Evolutionary conservation across 2,888 invertebrate genomes (phyloP).

Genomic region (Danaus chrysippus): DNA sequence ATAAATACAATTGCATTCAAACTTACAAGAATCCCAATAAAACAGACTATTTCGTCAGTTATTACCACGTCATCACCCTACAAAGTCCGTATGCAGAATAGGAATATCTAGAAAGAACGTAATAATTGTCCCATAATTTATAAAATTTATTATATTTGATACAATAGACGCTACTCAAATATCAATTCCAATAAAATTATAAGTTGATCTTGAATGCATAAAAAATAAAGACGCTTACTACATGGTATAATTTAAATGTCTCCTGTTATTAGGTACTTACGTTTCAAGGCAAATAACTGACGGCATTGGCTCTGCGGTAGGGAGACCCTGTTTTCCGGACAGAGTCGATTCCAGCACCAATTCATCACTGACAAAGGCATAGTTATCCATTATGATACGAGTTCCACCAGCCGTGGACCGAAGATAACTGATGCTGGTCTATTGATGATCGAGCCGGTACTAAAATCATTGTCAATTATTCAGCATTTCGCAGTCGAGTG

Average conservation of each 20-base stretch:
- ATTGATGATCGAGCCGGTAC: background rate
- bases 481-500: constrained; percentile 3
- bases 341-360: constrained; percentile 28
- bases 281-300: background rate
- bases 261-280: constrained; percentile 6
- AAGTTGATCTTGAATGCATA: too few species aligned
- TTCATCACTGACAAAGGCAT: constrained; percentile 53
- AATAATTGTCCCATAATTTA: too few species aligned
- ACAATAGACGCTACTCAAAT: too few species aligned
- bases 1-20: too few species aligned
- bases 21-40: too few species aligned
- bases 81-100: too few species aligned
- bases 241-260: background rate
- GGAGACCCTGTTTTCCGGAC: constrained; percentile 25
- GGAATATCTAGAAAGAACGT: too few species aligned
- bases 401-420: background rate
- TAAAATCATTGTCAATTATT: constrained; percentile 1
- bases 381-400: constrained; percentile 53
- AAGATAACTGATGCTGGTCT: background rate
- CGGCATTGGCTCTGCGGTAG: constrained; percentile 18
- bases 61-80: too few species aligned
- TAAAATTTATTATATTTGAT: too few species aligned
- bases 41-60: too few species aligned
- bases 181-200: too few species aligned
- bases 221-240: background rate